phyloP scores from a whole-genome alignment of 2,888 invertebrate genomes.

The Agonopterix subpropinquella region DNA sequence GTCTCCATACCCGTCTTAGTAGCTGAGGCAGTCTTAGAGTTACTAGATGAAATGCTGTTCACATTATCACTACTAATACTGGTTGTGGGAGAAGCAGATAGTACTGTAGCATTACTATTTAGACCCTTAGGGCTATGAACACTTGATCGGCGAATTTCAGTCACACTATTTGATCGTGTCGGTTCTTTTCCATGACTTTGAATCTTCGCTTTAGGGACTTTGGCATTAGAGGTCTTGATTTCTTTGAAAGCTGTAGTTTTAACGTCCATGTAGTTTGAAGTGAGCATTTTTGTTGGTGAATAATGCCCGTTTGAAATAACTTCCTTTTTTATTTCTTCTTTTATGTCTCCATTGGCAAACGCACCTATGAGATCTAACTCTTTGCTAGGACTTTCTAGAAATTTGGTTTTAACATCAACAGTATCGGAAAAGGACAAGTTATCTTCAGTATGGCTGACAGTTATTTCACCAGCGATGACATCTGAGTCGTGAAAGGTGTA shows the following conservation, averaged over 20 bases:
- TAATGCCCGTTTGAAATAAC: slow-evolving; percentile 55
- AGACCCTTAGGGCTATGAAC: slow-evolving; percentile 42
- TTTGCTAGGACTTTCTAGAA: slow-evolving; percentile 47
- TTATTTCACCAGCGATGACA: slow-evolving; percentile 65
- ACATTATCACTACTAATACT: slow-evolving; percentile 58
- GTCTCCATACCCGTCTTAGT: slow-evolving; percentile 44
- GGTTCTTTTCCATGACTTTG: slow-evolving; percentile 33
- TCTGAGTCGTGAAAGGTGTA: slow-evolving; percentile 72
- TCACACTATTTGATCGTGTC: slow-evolving; percentile 28
- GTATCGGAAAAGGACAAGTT: slow-evolving; percentile 52
- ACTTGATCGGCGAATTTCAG: slow-evolving; percentile 32
- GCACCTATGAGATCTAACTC: slow-evolving; percentile 44
- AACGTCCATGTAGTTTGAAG: slow-evolving; percentile 27
- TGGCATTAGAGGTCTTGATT: slow-evolving; percentile 43
- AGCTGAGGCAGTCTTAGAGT: slow-evolving; percentile 26
- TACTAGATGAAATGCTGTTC: slow-evolving; percentile 18
- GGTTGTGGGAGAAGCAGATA: slow-evolving; percentile 31
- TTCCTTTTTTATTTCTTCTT: slow-evolving; percentile 40
- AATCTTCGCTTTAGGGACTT: slow-evolving; percentile 49
- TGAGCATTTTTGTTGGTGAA: slow-evolving; percentile 22
- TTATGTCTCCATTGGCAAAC: slow-evolving; percentile 52
- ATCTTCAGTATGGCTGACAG: slow-evolving; percentile 68
- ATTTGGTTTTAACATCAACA: slow-evolving; percentile 45
- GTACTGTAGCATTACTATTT: slow-evolving; percentile 23
- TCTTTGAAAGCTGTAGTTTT: slow-evolving; percentile 1